Percentiles rank a stretch among this genome's conserved stretches.
These are phyloP conservation scores for Echinops telfairi DNA, from an alignment of 2,113 vertebrate genomes.

Conservation along the genomic window DNA sequence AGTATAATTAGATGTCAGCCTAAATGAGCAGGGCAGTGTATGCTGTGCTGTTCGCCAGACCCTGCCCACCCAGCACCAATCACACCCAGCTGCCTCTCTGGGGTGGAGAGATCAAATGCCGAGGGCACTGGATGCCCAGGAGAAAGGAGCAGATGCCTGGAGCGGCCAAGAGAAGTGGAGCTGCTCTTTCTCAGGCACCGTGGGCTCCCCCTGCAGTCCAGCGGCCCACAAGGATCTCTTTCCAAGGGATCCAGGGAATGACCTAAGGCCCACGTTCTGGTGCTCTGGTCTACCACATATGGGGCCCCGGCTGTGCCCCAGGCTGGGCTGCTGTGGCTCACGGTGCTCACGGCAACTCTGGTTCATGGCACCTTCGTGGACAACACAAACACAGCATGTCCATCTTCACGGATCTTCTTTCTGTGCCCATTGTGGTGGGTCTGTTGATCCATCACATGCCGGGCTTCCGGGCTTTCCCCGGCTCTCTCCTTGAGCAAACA, in stretches of 20 bases:
- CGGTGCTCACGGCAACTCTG: neutral
- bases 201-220: neutral
- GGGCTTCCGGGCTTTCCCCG: neutral
- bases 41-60: neutral
- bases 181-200: neutral
- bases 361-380: neutral
- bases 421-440: neutral
- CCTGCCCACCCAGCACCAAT: neutral
- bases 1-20: slow-evolving; percentile 69
- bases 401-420: too few species aligned
- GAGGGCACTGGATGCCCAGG: neutral
- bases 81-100: neutral
- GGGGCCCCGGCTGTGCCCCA: neutral
- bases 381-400: neutral
- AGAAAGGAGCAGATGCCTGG: neutral
- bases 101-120: neutral
- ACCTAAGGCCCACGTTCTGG: neutral
- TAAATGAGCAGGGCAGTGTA: neutral
- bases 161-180: neutral
- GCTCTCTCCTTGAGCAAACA: neutral
- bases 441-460: neutral
- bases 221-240: neutral
- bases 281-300: neutral
- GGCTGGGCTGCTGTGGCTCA: neutral
- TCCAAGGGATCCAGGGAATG: neutral